Evolutionary conservation across 2,113 vertebrate genomes (phyloP), one percentile per base, ranked within the genome.

Genomic region (Chrysochloris asiatica): DNA sequence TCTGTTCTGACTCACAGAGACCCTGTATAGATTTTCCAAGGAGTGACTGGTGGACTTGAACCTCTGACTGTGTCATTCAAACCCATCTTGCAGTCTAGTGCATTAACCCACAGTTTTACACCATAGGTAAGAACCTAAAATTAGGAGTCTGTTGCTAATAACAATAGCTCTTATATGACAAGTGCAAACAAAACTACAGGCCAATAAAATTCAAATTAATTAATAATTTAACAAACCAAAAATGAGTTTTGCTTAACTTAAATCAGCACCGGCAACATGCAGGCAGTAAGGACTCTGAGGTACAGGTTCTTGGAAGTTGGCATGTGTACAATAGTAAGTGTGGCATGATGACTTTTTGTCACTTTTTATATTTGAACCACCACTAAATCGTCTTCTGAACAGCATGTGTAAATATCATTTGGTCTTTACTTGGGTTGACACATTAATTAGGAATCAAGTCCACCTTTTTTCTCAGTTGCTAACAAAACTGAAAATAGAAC

Each of bases 191-290:
- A 82, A 91, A 78, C 43, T 61, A 41, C 9, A 69, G 47, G 30
- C n/a, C n/a, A 77, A 36, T 93, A 71, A 73, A 83, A 47, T 81
- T 69, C 38, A 71, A 45, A 61, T 90, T 28, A 92, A 75, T 73
- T 59, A 38, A 30, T 33, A 41, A 86, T 88, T 78, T 28, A 56
- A n/a, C 81, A 52, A 45, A 67, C 13, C 45, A 72, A 19, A 38
- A 61, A 52, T 63, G 36, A 12, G 22, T 69, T 84, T 73, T 50
- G 33, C 38, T 87, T 69, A 77, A 82, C 89, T 73, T 78, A 73
- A 86, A 19, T 83, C 36, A 26, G 26, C 14, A 43, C 45, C 21
- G n/a, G 59, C 2, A 33, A 5, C 1, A 2, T 3, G 11, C 10
- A 4, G 52, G 30, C 38, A 9, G 26, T 1, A 2, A 3, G 21